A percentile compares a stretch with the other conserved stretches of the same genome.
phyloP scores from a whole-genome alignment of 37 sponge, comb jelly and placozoan genomes.

The Halisarca cf. caerulea region DNA sequence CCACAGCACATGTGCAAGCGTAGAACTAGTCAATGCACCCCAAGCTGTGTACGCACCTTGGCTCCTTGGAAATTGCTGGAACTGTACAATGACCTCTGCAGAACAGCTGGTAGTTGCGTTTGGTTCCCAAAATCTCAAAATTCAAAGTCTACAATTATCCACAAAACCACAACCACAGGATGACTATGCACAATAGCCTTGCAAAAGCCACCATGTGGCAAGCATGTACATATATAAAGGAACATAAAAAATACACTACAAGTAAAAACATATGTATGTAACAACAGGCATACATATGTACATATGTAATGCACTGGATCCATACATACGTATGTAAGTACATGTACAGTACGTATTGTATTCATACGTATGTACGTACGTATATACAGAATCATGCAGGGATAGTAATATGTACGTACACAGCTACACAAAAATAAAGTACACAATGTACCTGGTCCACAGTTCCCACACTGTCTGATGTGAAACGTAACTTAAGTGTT shows the following conservation, averaged over 20 bases:
- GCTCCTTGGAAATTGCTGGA: slow-evolving; percentile 86
- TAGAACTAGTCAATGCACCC: not conserved
- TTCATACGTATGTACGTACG: not conserved
- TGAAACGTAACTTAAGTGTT: slow-evolving; percentile 72
- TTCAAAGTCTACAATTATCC: slow-evolving; percentile 63
- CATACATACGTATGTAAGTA: no score
- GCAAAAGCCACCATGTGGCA: no score
- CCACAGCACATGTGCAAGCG: not conserved
- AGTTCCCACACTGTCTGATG: slow-evolving; percentile 80
- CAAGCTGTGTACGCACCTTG: slow-evolving; percentile 47
- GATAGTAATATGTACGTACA: not conserved
- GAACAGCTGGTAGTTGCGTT: slow-evolving; percentile 84
- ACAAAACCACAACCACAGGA: not conserved
- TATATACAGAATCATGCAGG: not conserved
- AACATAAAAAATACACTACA: no score
- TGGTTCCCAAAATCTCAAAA: slow-evolving; percentile 93
- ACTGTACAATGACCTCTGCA: slow-evolving; percentile 86
- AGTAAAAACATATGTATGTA: not conserved
- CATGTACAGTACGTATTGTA: no score
- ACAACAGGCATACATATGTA: not conserved
- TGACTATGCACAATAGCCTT: no score
- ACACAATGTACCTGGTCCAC: slow-evolving; percentile 64
- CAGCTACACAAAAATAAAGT: not conserved
- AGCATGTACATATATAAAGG: no score
- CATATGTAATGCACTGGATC: not conserved